These are phyloP conservation scores for Anhinga anhinga DNA, from an alignment of 2,113 vertebrate species.

Conservation along the genomic window DNA sequence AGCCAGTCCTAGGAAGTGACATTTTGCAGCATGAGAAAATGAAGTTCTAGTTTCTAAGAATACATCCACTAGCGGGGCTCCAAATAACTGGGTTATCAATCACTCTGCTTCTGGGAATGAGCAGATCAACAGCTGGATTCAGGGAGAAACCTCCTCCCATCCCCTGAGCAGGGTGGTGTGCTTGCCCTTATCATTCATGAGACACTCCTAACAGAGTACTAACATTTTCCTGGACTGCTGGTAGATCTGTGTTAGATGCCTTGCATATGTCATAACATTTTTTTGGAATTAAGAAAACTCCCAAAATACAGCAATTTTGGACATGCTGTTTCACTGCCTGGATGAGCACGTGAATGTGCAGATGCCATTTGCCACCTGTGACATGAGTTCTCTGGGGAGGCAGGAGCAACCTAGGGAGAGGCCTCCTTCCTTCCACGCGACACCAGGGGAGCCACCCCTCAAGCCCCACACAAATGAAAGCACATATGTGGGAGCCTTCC, in stretches of 20 bases:
- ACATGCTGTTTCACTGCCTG: background rate
- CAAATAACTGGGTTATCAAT: constrained; percentile 43
- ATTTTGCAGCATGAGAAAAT: constrained; percentile 24
- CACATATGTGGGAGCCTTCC: background rate
- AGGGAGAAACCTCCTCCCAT: background rate
- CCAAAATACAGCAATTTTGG: background rate
- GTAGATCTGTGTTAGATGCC: background rate
- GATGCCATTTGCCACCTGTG: background rate
- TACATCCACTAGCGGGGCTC: background rate
- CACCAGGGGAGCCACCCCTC: background rate
- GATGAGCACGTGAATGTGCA: rapidly evolving
- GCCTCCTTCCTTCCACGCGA: background rate
- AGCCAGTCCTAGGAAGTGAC: background rate
- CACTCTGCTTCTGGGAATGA: constrained; percentile 6
- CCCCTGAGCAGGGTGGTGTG: background rate
- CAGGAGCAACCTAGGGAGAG: background rate
- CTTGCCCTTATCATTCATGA: background rate
- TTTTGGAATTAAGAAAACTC: background rate
- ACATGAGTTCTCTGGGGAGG: background rate
- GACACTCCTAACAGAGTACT: background rate
- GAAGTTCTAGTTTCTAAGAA: constrained; percentile 46
- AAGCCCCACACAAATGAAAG: background rate
- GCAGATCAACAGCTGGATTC: background rate
- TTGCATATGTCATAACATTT: background rate
- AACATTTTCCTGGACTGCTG: background rate